Evolutionary conservation across 2,888 invertebrate species (phyloP).

Genomic region (Acanthococcus lagerstroemiae): DNA sequence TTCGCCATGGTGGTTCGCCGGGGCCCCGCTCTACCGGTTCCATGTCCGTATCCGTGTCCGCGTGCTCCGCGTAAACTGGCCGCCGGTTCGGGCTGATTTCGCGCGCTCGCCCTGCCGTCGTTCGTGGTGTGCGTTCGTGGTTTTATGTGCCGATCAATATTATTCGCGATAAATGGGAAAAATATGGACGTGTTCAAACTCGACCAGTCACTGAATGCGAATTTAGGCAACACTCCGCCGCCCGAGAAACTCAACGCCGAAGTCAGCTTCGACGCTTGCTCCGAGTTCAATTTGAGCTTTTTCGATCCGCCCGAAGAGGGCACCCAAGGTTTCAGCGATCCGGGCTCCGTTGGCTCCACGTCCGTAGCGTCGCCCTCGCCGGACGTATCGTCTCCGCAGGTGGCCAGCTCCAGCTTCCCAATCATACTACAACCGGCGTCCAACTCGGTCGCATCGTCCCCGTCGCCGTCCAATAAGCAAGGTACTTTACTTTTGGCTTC

Average conservation of each 20-base stretch:
- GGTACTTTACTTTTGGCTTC: too few species aligned
- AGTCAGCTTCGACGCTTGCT: constrained; percentile 62
- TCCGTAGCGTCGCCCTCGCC: constrained; percentile 35
- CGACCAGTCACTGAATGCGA: constrained; percentile 55
- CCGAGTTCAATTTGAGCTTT: constrained; percentile 70
- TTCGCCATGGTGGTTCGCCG: not conserved
- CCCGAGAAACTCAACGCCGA: constrained; percentile 53
- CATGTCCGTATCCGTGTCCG: too few species aligned
- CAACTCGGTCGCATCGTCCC: constrained; percentile 39
- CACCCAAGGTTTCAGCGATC: constrained; percentile 56
- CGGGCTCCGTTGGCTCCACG: constrained; percentile 51
- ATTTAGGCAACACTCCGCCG: constrained; percentile 51
- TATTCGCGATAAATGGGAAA: constrained; percentile 26
- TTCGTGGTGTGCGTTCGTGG: not conserved
- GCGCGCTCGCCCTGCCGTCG: too few species aligned
- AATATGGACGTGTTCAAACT: constrained; percentile 63
- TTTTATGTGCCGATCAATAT: constrained; percentile 24
- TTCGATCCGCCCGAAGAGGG: constrained; percentile 61
- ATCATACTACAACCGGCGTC: constrained; percentile 36
- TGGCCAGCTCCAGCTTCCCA: constrained; percentile 33
- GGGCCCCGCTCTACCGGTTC: not conserved
- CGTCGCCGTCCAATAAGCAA: constrained; percentile 40
- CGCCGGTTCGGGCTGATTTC: too few species aligned
- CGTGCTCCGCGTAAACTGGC: too few species aligned
- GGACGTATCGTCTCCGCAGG: constrained; percentile 29